Base-by-base conservation (phyloP, 2,888 invertebrate species). In the Patella pellucida region DNA sequence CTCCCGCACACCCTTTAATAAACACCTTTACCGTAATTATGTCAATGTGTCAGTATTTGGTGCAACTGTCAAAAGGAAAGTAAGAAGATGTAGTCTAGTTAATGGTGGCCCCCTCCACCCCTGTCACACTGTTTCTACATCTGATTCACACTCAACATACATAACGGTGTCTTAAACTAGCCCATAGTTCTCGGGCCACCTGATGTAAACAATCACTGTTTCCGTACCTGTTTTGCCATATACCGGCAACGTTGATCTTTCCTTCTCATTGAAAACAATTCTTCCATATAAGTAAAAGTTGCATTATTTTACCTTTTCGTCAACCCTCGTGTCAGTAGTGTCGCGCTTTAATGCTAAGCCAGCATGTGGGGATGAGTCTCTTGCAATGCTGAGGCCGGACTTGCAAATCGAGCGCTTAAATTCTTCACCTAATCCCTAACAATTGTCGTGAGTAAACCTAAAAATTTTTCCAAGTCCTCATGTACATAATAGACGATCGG, bases 361-460 rank as follows among this genome's bases (percentile, higher is more conserved):
- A 56, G 15, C 69, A 54, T 52, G 74, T 69, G 74, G 16, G 73
- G 52, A 68, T 71, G 74, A 71, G 72, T 72, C 62, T 23, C 62
- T 74, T 69, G 54, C 74, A 74, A 69, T 74, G 77, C 69, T 74
- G 52, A 51, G n/a, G 23, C 68, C n/a, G 69, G 16, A 52, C 14
- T 51, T 54, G 69, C 77, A 77, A 72, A 52, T 56, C 41, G 27
- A 69, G 69, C 69, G 54, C 69, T 62, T 69, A 69, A 74, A 77
- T 77, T 71, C 69, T 69, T 62, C 19, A 16, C 50, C 62, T 75
- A 79, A 79, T 75, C 75, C 79, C 69, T 19, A 50, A 70, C 79
- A 75, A 79, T 79, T 79, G 79, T 74, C 75, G 74, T 50, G 73
- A 62, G 76, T 73, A 75, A 79, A 79, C 77, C 69, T 71, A 41